phyloP scores from a whole-genome alignment of 2,888 invertebrate genomes.

The Spisula subtruncata region DNA sequence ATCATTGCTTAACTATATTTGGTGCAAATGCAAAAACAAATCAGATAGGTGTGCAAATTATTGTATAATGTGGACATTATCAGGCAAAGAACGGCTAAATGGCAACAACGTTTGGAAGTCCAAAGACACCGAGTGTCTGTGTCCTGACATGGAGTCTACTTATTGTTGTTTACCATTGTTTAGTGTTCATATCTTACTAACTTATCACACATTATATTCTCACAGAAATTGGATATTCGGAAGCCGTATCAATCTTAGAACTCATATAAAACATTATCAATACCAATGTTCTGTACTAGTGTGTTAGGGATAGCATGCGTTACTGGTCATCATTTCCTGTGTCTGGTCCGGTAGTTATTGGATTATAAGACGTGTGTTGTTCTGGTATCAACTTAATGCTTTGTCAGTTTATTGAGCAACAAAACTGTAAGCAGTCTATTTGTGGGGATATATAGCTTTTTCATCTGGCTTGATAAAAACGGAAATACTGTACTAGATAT shows the following conservation, averaged over 20 bases:
- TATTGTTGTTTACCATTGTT: not conserved
- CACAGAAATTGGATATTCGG: not conserved
- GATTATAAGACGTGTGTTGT: not conserved
- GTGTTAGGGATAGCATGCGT: not conserved
- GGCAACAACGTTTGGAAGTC: not conserved
- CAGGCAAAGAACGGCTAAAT: not conserved
- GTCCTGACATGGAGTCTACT: not conserved
- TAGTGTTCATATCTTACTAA: not conserved
- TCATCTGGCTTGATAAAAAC: too few relatives aligned
- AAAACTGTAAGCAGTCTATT: too few relatives aligned
- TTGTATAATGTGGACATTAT: not conserved
- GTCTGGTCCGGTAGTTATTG: not conserved
- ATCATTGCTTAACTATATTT: too few relatives aligned
- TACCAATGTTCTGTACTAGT: not conserved
- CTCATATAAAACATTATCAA: not conserved
- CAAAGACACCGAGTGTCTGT: not conserved
- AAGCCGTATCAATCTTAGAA: not conserved
- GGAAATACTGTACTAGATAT: too few relatives aligned
- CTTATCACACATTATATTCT: not conserved
- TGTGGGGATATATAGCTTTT: too few relatives aligned
- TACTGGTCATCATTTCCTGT: not conserved
- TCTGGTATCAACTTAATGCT: not conserved
- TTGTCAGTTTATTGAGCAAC: too few relatives aligned
- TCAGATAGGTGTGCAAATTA: too few relatives aligned
- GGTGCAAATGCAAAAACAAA: too few relatives aligned